These are phyloP conservation scores for Cacatua alba DNA, from an alignment of 2,113 vertebrate species.

Conservation along the genomic window DNA sequence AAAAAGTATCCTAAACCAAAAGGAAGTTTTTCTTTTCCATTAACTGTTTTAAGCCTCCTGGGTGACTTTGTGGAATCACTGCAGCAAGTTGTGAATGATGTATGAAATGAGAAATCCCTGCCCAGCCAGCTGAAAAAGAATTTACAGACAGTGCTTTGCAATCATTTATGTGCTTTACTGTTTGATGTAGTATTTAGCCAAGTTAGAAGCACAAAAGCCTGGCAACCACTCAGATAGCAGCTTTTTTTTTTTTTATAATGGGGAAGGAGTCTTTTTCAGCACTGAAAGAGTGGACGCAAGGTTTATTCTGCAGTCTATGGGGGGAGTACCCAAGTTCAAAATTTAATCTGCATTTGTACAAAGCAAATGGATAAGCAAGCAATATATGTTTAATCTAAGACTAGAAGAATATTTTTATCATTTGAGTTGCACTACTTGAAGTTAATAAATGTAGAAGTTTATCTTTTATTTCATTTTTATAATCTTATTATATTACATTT, in stretches of 20 bases:
- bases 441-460: neutral
- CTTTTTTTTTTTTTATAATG: neutral
- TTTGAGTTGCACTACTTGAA: neutral
- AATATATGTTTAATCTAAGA: neutral
- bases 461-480: neutral
- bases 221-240: neutral
- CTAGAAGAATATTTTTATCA: neutral
- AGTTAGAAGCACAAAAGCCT: neutral
- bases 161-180: neutral
- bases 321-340: neutral
- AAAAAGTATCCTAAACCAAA: neutral
- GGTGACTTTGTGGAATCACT: constrained; percentile 12
- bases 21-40: constrained; percentile 17
- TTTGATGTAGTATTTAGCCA: neutral
- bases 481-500: neutral
- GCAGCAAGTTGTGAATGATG: constrained; percentile 19
- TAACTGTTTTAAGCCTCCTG: neutral
- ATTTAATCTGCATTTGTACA: neutral
- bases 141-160: neutral
- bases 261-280: neutral
- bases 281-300: neutral
- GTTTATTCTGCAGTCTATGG: neutral
- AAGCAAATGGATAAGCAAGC: neutral
- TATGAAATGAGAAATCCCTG: constrained; percentile 5
- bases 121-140: neutral